Percentiles rank a stretch among this genome's conserved stretches.
These are phyloP conservation scores for Centropristis striata DNA, from an alignment of 2,113 vertebrate genomes.

Conservation along the genomic window DNA sequence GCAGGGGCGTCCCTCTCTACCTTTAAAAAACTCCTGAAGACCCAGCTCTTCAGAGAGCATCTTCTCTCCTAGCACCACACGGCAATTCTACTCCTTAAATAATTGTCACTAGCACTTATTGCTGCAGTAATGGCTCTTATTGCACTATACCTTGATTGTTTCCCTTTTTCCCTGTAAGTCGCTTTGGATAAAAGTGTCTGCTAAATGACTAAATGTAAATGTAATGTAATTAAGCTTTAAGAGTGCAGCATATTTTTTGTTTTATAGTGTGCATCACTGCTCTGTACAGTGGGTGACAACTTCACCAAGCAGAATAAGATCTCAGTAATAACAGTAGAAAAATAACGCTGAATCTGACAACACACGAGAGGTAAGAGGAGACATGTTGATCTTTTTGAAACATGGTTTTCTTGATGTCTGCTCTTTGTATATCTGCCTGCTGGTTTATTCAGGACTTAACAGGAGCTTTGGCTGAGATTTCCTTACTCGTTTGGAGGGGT, in stretches of 20 bases:
- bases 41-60: no score
- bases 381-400: slow-evolving; percentile 10
- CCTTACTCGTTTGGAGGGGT: neutral
- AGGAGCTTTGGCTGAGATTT: slow-evolving; percentile 9
- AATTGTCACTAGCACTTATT: no score
- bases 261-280: neutral
- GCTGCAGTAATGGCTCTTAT: no score
- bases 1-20: no score
- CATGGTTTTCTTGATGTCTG: slow-evolving; percentile 28
- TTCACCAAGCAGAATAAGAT: slow-evolving; percentile 46
- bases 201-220: no score
- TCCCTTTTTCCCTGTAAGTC: no score
- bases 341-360: slow-evolving; percentile 3
- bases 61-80: no score
- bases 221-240: neutral
- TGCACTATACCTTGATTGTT: no score
- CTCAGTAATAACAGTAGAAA: slow-evolving; percentile 15
- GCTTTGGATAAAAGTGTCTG: no score
- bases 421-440: slow-evolving; percentile 2
- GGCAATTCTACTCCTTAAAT: no score
- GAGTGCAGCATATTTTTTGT: neutral
- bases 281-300: neutral
- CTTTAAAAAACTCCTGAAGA: no score
- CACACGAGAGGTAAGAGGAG: slow-evolving; percentile 9
- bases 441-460: slow-evolving; percentile 14